Percentiles rank a stretch among this genome's conserved stretches.
phyloP scores from a whole-genome alignment of 2,888 invertebrate species.

The Heliconius ismenius region DNA sequence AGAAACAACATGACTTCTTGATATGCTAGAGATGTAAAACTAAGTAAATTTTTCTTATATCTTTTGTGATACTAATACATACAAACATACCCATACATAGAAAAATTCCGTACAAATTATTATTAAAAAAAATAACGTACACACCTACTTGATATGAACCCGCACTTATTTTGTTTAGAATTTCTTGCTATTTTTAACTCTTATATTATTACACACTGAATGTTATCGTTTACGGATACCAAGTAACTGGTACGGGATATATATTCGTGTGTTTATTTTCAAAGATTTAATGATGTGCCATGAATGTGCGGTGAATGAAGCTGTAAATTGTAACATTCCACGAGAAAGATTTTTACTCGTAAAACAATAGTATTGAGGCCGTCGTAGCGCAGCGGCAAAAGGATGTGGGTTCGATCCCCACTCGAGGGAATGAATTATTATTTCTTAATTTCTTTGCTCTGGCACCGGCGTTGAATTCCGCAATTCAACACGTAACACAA shows the following conservation, averaged over 20 bases:
- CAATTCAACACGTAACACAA: no score
- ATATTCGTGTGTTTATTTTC: conserved; percentile 19
- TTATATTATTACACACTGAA: not conserved
- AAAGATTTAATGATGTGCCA: conserved; percentile 25
- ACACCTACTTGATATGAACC: not conserved
- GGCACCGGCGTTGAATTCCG: no score
- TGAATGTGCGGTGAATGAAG: conserved; percentile 25
- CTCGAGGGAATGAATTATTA: no score
- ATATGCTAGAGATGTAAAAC: no score
- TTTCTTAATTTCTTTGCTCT: no score
- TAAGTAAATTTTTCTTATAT: not conserved
- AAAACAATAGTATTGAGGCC: not conserved
- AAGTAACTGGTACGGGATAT: conserved; percentile 13
- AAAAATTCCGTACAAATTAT: no score
- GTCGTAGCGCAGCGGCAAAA: no score
- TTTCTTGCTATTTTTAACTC: not conserved
- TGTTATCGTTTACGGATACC: conserved; percentile 2
- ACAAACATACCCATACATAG: not conserved
- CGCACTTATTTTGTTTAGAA: not conserved
- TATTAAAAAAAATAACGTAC: not conserved
- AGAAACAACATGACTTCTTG: not conserved
- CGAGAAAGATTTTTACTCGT: not conserved
- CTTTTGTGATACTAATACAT: not conserved
- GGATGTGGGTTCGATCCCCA: no score
- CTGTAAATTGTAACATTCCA: conserved; percentile 19